Percentiles rank a stretch among this genome's conserved stretches.
Conservation (phyloP, 2,113 vertebrate genomes). For the Carollia perspicillata region DNA sequence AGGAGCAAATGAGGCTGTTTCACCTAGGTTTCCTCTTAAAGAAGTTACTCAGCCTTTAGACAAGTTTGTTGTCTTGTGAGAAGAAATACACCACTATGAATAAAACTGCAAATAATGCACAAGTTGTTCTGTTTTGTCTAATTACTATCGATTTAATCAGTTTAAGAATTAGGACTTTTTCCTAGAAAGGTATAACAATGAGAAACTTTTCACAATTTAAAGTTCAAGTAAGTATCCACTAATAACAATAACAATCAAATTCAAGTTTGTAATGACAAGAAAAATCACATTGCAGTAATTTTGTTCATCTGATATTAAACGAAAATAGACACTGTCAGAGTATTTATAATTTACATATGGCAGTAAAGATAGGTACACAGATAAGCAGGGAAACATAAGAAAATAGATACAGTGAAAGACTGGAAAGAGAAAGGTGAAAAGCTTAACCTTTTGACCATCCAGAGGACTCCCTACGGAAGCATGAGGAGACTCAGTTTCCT, state of each 20-base stretch:
- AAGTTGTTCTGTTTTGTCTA: background rate
- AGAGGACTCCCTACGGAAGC: slow-evolving; percentile 81
- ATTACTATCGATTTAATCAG: background rate
- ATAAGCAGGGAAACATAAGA: background rate
- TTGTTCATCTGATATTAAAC: background rate
- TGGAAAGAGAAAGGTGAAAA: slow-evolving; percentile 64
- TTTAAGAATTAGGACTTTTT: background rate
- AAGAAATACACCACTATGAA: background rate
- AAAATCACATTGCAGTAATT: background rate
- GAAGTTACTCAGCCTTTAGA: background rate
- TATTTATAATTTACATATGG: no score
- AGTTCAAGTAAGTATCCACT: background rate
- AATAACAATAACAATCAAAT: background rate
- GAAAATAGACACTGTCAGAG: background rate
- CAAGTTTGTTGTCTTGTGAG: background rate
- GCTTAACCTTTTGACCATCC: slow-evolving; percentile 84
- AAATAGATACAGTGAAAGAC: background rate
- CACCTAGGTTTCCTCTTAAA: background rate
- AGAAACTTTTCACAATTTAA: background rate
- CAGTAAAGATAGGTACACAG: background rate
- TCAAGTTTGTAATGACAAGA: background rate
- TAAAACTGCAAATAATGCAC: background rate
- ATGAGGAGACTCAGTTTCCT: slow-evolving; percentile 81
- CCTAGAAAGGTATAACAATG: background rate
- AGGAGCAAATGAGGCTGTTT: background rate